A percentile compares a stretch with the other conserved stretches of the same genome.
Evolutionary conservation across 1,140 invertebrate genomes (phyloP).

Genomic region (Rhopalosiphum padi): DNA sequence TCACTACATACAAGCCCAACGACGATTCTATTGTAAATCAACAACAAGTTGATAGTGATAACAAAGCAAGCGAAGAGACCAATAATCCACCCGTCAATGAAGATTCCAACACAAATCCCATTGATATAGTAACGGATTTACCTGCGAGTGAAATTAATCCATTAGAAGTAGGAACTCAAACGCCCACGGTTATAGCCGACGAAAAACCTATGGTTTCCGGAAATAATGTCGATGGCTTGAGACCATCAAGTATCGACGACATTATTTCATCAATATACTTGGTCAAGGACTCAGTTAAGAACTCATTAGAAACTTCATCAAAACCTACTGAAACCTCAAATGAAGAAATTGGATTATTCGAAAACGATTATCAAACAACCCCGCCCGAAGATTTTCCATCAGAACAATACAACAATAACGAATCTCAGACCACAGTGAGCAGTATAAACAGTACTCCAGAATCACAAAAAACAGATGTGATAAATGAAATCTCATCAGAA

Average conservation of each 20-base stretch:
- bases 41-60: background rate
- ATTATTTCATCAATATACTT: slow-evolving; percentile 33
- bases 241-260: slow-evolving; percentile 29
- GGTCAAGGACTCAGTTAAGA: slow-evolving; percentile 40
- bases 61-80: background rate
- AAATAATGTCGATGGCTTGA: background rate
- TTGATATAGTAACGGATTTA: background rate
- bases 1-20: background rate
- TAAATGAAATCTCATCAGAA: background rate
- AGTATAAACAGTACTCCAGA: background rate
- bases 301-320: slow-evolving; percentile 46
- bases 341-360: background rate
- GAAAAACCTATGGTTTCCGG: background rate
- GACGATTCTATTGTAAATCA: background rate
- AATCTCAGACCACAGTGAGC: background rate
- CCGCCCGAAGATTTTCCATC: background rate
- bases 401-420: background rate
- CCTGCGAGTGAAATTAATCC: background rate
- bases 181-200: background rate
- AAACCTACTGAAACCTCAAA: background rate
- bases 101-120: background rate
- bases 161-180: background rate
- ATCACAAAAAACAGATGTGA: background rate
- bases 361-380: background rate
- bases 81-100: background rate